Base-by-base conservation (phyloP, 1,140 invertebrate species). In the Drosophila biarmipes region DNA sequence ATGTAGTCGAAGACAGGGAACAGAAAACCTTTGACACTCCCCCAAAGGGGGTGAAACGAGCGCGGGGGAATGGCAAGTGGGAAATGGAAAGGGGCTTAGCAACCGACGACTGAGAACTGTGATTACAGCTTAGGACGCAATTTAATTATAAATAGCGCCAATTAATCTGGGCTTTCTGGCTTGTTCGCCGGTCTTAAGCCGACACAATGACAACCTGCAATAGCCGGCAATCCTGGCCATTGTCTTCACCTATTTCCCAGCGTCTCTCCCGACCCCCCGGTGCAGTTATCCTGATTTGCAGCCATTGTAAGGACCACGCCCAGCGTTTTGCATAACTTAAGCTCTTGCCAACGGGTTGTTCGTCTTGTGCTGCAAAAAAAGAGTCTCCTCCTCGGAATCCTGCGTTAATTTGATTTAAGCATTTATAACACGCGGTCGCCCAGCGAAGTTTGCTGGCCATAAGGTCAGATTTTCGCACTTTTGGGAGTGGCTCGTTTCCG, bases 371-470 rank as follows among this genome's bases (percentile, higher is more conserved):
- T 37, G 11, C 0, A 12, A 37, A 37, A 14, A 12, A 37, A 37
- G 19, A 6, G 27, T 51, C 35, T 35, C 45, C 21, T 27, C 40
- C 38, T 45, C 54, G 21, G 21, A 48, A 68, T 72, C 42, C 24
- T 77, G 78, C 84, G 84, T 87, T 86, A 89, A 87, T 87, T 87
- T 89, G 57, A 89, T 87, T 89, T 76, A 64, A 82, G 61, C 71
- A 61, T 75, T 87, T 87, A 74, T 68, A 78, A 69, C 74, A 75
- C 72, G 74, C 73, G 63, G 73, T 73, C 17, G 53, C 51, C 62
- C 29, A 43, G 43, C 56, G 43, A 40, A 37, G 43, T 63, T 40
- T 63, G 46, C 53, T 43, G 45, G 49, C 43, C 43, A 78, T 58
- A 51, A 52, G 58, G 54, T 61, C 72, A 59, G 45, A 19, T 45